Conservation (phyloP, 2,113 vertebrate genomes). For the Glaucidium brasilianum region DNA sequence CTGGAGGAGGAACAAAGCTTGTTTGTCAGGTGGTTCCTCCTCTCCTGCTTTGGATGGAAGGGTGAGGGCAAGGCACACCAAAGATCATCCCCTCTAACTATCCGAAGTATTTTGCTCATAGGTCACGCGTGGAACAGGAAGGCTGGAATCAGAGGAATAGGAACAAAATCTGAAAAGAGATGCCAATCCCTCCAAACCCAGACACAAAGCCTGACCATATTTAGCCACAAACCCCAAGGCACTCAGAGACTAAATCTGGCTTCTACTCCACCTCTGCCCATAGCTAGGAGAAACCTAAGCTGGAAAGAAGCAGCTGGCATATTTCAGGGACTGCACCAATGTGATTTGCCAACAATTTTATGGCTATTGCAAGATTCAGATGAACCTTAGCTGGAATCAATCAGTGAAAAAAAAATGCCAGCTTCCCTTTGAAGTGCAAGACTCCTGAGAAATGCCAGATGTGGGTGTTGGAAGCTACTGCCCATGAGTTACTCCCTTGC, state of each 20-base stretch:
- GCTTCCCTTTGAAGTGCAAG: conserved; percentile 16
- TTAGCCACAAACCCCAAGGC: conserved; percentile 9
- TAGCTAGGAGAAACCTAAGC: conserved; percentile 12
- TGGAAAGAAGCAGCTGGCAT: conserved; percentile 7
- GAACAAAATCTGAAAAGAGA: not conserved
- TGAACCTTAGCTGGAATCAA: not conserved
- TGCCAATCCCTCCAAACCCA: not conserved
- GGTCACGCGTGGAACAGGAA: not conserved
- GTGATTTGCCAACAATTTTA: conserved; percentile 18
- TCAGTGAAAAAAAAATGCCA: not conserved
- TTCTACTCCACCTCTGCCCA: not conserved
- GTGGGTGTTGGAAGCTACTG: not conserved
- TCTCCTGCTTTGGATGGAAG: not conserved
- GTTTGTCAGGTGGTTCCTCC: not conserved
- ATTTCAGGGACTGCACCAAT: not conserved
- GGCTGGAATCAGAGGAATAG: not conserved
- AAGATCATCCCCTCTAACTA: not conserved
- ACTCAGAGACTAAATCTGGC: not conserved
- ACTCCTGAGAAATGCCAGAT: conserved; percentile 26
- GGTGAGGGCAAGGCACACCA: not conserved
- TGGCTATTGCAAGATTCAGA: not conserved
- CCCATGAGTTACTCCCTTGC: not conserved
- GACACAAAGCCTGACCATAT: not conserved
- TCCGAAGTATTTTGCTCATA: not conserved
- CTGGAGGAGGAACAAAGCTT: not conserved